Evolutionary conservation across 1,140 invertebrate species (phyloP).

Genomic region (Lepidostoma basale): DNA sequence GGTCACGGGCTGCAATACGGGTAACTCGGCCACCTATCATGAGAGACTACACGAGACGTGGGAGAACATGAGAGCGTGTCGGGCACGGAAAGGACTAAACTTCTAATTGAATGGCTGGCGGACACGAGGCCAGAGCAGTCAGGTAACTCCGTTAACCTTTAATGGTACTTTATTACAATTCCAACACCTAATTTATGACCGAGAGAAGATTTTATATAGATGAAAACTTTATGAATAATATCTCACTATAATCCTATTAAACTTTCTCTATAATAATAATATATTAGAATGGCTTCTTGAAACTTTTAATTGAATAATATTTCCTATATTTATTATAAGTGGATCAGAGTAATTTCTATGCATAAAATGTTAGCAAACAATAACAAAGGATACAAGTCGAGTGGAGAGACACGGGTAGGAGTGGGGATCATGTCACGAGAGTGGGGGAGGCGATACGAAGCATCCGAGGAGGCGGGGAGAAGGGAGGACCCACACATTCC

Average conservation of each 20-base stretch:
- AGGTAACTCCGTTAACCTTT: slow-evolving; percentile 25
- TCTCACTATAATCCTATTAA: slow-evolving; percentile 36
- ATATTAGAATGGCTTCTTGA: slow-evolving; percentile 28
- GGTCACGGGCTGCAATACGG: not conserved
- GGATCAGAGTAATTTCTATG: slow-evolving; percentile 14
- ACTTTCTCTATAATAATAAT: slow-evolving; percentile 30
- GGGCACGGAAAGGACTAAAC: slow-evolving; percentile 13
- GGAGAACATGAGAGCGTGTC: too few species aligned
- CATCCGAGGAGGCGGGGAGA: not conserved
- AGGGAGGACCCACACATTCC: slow-evolving; percentile 33
- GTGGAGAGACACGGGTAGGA: too few species aligned
- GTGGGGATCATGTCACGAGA: too few species aligned
- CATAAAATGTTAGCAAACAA: not conserved
- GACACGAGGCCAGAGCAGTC: slow-evolving; percentile 5
- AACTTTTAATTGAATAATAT: slow-evolving; percentile 28
- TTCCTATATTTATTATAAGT: slow-evolving; percentile 12
- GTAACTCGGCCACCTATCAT: not conserved
- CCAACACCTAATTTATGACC: slow-evolving; percentile 34
- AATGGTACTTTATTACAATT: slow-evolving; percentile 22
- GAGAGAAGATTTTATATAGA: slow-evolving; percentile 31
- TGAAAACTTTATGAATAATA: slow-evolving; percentile 36
- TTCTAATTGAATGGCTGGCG: slow-evolving; percentile 3
- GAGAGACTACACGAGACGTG: too few species aligned
- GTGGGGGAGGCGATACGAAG: too few species aligned
- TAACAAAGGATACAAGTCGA: too few species aligned